Percentiles rank a stretch among this genome's conserved stretches.
Evolutionary conservation across 2,888 invertebrate genomes (phyloP).

Genomic region (Noctua comes): DNA sequence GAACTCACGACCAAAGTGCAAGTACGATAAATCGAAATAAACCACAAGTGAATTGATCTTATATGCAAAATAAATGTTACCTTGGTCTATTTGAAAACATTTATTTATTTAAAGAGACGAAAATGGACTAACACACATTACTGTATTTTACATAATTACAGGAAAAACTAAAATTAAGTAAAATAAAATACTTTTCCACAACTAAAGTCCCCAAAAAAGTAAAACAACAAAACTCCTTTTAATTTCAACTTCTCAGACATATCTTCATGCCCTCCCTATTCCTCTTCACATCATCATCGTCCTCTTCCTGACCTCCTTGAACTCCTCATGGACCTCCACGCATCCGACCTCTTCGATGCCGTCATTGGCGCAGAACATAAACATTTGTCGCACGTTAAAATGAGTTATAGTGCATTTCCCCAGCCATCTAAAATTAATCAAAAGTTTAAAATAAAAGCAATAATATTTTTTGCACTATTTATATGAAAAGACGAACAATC

Average conservation of each 20-base stretch:
- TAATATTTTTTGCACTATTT: too few species aligned
- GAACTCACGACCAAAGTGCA: too few species aligned
- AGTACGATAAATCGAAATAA: too few species aligned
- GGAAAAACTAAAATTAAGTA: not conserved
- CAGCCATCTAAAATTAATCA: too few species aligned
- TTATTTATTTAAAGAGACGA: not conserved
- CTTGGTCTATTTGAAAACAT: not conserved
- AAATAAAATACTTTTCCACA: not conserved
- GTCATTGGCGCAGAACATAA: too few species aligned
- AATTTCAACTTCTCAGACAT: not conserved
- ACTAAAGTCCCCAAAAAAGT: not conserved
- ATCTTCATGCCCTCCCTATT: constrained; percentile 22
- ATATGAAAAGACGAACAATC: not conserved
- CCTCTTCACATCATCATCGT: constrained; percentile 36
- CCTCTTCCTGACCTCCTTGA: constrained; percentile 36
- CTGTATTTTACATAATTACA: not conserved
- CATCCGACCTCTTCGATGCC: constrained; percentile 43
- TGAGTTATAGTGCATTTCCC: too few species aligned
- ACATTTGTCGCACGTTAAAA: too few species aligned
- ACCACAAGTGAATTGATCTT: not conserved
- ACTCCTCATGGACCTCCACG: constrained; percentile 46
- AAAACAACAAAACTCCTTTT: not conserved
- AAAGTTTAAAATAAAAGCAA: too few species aligned
- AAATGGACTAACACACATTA: not conserved
- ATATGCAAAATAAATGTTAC: not conserved